Base-by-base conservation (phyloP, 2,797 vertebrate species). In the Alca torda region DNA sequence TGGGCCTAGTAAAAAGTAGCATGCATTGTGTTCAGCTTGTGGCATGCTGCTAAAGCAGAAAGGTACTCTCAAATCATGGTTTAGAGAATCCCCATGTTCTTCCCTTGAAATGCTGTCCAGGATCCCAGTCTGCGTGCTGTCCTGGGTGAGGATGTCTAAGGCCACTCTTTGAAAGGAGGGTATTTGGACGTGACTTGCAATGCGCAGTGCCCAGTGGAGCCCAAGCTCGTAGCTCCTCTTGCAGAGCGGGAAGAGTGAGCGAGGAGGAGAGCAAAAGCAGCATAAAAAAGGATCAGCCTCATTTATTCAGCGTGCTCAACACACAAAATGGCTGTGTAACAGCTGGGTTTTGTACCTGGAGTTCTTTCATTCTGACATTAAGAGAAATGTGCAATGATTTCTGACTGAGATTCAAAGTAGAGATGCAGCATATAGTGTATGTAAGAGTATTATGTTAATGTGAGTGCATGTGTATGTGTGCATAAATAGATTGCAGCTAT, bases 341-440 rank as follows among this genome's bases (percentile, higher is more conserved):
- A 89, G 72, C 84, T 87, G 50, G 2, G 26, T 82, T 93, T 84
- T 79, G 59, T 86, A 61, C 73, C 61, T 85, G 61, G 61, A 87
- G 43, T 87, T 89, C 84, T 88, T 95, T 69, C 69, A 73, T 75
- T 92, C 60, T 87, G 57, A 73, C 57, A 31, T 89, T 78, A 81
- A 87, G 78, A 94, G 84, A 92, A 93, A 83, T 89, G 75, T 41
- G 53, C 63, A 74, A 92, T 95, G 92, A 89, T 84, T 95, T 93
- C 84, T 93, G 82, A 75, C 75, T 43, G 26, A 85, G 82, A 83
- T 56, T 92, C 39, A 30, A 87, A 83, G 86, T 51, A 68, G 81
- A 87, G 61, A 59, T 75, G 54, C 57, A 57, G 69, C 26, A 7
- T 73, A 25, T 10, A 69, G 67, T 26, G 17, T 46, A 39, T 84